Percentiles rank a stretch among this genome's conserved stretches.
Conservation (phyloP, 2,888 invertebrate genomes). For the Harpalus rubripes region DNA sequence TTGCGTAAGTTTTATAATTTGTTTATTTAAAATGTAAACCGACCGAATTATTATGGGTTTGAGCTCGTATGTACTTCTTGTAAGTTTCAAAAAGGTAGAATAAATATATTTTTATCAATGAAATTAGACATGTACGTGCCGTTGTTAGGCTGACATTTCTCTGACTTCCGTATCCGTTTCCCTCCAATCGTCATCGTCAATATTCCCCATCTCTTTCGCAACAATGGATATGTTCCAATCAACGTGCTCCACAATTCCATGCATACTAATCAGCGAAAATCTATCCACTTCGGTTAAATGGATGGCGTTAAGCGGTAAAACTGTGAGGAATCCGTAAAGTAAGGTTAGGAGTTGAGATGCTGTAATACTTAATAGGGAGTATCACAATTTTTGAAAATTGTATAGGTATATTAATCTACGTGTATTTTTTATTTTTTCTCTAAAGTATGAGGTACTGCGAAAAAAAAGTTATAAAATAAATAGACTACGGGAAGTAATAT, state of each 20-base stretch:
- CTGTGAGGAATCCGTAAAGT: constrained; percentile 3
- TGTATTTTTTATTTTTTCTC: too few species aligned
- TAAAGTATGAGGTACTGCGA: too few species aligned
- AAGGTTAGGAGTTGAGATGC: not conserved
- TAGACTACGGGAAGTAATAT: too few species aligned
- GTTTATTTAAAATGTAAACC: too few species aligned
- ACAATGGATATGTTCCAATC: constrained; percentile 51
- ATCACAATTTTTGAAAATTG: too few species aligned
- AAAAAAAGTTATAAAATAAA: too few species aligned
- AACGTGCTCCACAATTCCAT: constrained; percentile 36
- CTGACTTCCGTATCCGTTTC: not conserved
- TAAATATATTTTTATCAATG: not conserved
- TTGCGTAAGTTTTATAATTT: too few species aligned
- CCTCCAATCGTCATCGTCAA: constrained; percentile 29
- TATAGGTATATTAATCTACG: too few species aligned
- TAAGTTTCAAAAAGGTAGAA: not conserved
- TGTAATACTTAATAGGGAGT: too few species aligned
- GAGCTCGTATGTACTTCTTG: too few species aligned
- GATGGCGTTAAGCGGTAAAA: constrained; percentile 4
- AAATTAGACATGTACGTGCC: constrained; percentile 8
- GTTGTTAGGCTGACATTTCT: not conserved
- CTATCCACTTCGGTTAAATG: constrained; percentile 21
- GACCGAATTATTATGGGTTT: too few species aligned
- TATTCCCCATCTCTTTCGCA: not conserved
- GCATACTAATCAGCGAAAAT: constrained; percentile 55